Base-by-base conservation (phyloP, 2,888 invertebrate genomes). In the Dasypolia templi region DNA sequence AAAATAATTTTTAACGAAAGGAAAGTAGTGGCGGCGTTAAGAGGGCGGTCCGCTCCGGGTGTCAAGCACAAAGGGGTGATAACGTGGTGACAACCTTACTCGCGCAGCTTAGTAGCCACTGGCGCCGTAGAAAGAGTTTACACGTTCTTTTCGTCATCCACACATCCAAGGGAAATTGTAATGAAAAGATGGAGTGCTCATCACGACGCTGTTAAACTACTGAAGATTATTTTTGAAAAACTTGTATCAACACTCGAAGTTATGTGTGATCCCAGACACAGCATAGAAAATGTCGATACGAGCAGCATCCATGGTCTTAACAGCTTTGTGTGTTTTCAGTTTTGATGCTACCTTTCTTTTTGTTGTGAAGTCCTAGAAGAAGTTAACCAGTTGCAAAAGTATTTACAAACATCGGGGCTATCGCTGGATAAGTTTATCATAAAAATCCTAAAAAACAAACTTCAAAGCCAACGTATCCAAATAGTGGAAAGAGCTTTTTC, bases 271-370 rank as follows among this genome's bases (percentile, higher is more conserved):
- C 2, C 42, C 14, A 42, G 42, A 12, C 12, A 14, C 42, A 42
- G 42, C 42, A 42, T 11, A 42, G 42, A 42, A 42, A 42, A 42
- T 3, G 42, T 42, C 3, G 42, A 14, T 42, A 42, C 42, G 2
- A 42, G 42, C 42, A 42, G 42, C 42, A 42, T 12, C 12, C 42
- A 42, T 3, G 14, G 12, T 42, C 49, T 53, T 26, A 53, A 5
- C n/a, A 53, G 53, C n/a, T n/a, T 26, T n/a, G 53, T n/a, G 53
- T n/a, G 53, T 14, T 14, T 53, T 53, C n/a, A n/a, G n/a, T 53
- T 53, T 53, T 53, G 12, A n/a, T n/a, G 53, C n/a, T 53, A 53
- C 53, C 53, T 53, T 12, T n/a, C n/a, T 53, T 53, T 53, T 53
- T 53, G 53, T 12, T 53, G n/a, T 53, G 53, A 53, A 53, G 14